phyloP scores from a whole-genome alignment of 1,140 invertebrate genomes.

The Cydia amplana region DNA sequence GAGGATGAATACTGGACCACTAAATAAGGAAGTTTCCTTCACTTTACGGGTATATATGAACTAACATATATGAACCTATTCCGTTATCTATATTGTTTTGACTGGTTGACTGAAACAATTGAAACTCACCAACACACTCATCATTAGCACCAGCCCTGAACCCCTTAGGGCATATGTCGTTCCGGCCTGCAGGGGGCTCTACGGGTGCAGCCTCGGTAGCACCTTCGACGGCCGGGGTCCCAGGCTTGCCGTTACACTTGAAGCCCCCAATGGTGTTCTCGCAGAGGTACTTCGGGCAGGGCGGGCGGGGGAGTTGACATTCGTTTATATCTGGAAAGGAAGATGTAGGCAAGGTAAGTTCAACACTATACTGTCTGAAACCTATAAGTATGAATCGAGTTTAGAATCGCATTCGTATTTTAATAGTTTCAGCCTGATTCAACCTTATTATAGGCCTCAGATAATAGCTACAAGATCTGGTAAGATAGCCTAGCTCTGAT shows the following conservation, averaged over 20 bases:
- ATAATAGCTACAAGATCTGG: too few species aligned
- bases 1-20: too few species aligned
- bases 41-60: too few species aligned
- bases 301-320: constrained; percentile 81
- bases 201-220: constrained; percentile 42
- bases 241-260: constrained; percentile 80
- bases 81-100: too few species aligned
- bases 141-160: constrained; percentile 82
- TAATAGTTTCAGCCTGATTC: too few species aligned
- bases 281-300: constrained; percentile 82
- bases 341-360: not conserved
- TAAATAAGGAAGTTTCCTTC: too few species aligned
- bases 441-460: too few species aligned
- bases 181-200: constrained; percentile 51
- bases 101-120: not conserved
- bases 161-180: constrained; percentile 83
- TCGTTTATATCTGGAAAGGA: constrained; percentile 84
- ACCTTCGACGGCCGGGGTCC: constrained; percentile 57
- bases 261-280: constrained; percentile 86
- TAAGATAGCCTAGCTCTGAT: not conserved
- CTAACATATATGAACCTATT: not conserved
- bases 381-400: too few species aligned
- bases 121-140: constrained; percentile 80
- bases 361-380: not conserved
- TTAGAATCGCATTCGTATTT: too few species aligned